phyloP scores from a whole-genome alignment of 2,888 invertebrate species.

The Mesochorus sp. region DNA sequence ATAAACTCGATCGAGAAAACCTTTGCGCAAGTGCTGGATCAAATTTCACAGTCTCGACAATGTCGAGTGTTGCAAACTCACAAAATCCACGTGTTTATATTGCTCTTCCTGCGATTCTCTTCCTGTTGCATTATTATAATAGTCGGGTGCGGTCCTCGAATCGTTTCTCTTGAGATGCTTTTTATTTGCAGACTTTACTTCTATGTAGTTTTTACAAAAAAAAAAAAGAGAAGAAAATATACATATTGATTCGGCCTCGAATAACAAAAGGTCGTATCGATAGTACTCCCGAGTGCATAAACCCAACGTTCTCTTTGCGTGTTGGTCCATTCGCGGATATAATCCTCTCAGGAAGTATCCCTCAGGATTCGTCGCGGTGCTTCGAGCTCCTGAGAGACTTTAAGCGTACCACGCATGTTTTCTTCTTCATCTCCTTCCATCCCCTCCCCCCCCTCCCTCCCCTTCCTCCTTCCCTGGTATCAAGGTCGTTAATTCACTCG shows the following conservation, averaged over 20 bases:
- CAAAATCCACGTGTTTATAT: slow-evolving; percentile 13
- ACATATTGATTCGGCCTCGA: neutral
- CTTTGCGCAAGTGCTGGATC: slow-evolving; percentile 11
- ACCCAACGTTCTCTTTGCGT: neutral
- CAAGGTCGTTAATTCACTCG: slow-evolving; percentile 70
- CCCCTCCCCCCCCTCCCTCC: slow-evolving; percentile 57
- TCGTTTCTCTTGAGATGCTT: no score
- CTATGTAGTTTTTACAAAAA: no score
- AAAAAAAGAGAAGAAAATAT: no score
- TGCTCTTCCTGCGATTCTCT: neutral
- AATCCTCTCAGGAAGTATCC: slow-evolving; percentile 55
- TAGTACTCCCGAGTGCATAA: neutral
- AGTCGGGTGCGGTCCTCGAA: no score
- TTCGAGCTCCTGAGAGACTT: slow-evolving; percentile 30
- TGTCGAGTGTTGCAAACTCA: neutral
- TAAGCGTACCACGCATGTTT: slow-evolving; percentile 28
- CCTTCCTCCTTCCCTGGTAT: slow-evolving; percentile 8
- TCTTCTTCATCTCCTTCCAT: neutral
- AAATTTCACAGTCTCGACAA: slow-evolving; percentile 1
- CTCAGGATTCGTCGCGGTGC: slow-evolving; percentile 42
- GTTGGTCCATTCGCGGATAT: slow-evolving; percentile 1
- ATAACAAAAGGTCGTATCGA: neutral
- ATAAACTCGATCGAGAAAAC: slow-evolving; percentile 12
- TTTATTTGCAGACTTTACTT: no score
- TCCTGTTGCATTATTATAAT: slow-evolving; percentile 25